Base-by-base conservation (phyloP, 2,113 vertebrate species). In the Pangasianodon hypophthalmus region DNA sequence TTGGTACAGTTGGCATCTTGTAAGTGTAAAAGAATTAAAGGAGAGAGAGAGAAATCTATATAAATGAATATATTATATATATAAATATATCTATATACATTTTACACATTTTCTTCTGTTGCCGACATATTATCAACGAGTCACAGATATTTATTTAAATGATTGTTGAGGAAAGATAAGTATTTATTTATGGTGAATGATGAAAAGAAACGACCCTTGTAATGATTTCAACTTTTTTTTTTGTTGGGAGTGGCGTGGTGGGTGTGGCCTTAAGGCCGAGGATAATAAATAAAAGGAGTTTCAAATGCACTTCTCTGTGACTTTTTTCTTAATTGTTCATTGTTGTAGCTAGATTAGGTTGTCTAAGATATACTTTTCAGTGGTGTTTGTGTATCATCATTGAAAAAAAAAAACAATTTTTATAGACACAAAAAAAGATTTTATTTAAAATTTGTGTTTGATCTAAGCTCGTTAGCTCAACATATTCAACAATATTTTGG, bases 1-100 rank as follows among this genome's bases (percentile, higher is more conserved):
- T 92, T 94, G 95, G 95, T 96, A 95, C 95, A 93, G 93, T 92
- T 94, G 95, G 94, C 94, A 94, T 96, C 93, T 92, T 95, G 94
- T 95, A 93, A 94, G 95, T 95, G 94, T 94, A 92, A 94, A 94
- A 94, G 91, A 95, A 92, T 94, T 92, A 95, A 95, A 93, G 94
- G 93, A 95, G 92, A 95, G 92, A 89, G 54, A 82, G 16, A 94
- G 88, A 88, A 93, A 95, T 95, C 94, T 94, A 95, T 94, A 95
- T 91, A 92, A 90, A 93, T 93, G 93, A 94, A 91, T 73, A 91
- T 91, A 91, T 89, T 86, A 90, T 44, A 92, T 95, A 93, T 95
- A 95, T 92, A 92, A 14, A 91, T 89, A 92, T 89, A 93, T 92
- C 84, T 91, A 92, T 95, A 94, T 93, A 93, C 93, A 95, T 94